Percentiles rank a stretch among this genome's conserved stretches.
Evolutionary conservation across 1,140 invertebrate species (phyloP).

Genomic region (Bacillus rossius): DNA sequence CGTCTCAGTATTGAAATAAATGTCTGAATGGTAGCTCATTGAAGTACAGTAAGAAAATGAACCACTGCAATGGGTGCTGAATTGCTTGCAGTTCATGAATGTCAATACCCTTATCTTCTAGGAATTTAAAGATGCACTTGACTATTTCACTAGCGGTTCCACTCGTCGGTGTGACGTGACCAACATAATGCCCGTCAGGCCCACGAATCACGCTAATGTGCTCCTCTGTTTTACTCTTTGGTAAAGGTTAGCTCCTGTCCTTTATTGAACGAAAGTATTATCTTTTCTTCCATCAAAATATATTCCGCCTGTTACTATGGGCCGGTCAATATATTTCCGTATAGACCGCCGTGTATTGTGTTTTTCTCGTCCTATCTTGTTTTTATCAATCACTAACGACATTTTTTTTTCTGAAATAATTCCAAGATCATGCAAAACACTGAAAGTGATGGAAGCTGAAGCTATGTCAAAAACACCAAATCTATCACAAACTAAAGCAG

Average conservation of each 20-base stretch:
- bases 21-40: slow-evolving; percentile 3
- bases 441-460: no score
- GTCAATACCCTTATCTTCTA: not conserved
- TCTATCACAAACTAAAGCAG: no score
- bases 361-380: no score
- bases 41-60: not conserved
- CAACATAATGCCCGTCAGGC: not conserved
- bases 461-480: no score
- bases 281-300: not conserved
- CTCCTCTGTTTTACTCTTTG: not conserved
- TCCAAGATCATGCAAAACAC: no score
- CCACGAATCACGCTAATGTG: slow-evolving; percentile 1
- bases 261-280: slow-evolving; percentile 4
- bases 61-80: no score
- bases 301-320: not conserved
- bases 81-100: not conserved
- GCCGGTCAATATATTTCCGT: not conserved
- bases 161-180: slow-evolving; percentile 3
- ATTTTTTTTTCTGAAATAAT: no score
- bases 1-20: not conserved
- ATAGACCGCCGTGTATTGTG: not conserved
- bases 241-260: not conserved
- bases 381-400: no score
- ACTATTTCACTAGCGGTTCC: not conserved
- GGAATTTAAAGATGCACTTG: not conserved